Conservation (phyloP, 2,113 vertebrate species). For the Crotalus tigris region DNA sequence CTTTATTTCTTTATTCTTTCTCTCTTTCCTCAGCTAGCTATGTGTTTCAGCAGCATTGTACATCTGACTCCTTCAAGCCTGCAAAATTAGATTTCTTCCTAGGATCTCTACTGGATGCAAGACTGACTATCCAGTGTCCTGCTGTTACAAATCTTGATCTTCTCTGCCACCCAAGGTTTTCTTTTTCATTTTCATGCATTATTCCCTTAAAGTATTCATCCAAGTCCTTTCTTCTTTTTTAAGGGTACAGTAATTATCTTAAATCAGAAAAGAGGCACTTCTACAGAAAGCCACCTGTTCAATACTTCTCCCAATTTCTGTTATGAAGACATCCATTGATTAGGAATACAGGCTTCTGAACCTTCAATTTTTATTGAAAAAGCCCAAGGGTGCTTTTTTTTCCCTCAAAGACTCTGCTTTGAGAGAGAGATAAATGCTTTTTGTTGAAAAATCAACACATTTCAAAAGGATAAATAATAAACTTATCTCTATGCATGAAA, state of each 20-base stretch:
- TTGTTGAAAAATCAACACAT: not conserved
- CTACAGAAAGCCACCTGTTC: not conserved
- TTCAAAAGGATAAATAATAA: not conserved
- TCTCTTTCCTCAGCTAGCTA: not conserved
- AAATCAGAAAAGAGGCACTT: not conserved
- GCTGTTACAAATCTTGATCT: not conserved
- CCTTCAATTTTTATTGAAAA: not conserved
- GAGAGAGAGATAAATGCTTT: not conserved
- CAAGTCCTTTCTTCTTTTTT: not conserved
- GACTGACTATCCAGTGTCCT: not conserved
- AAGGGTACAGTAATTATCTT: not conserved
- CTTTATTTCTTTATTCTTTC: not conserved
- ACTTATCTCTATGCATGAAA: not conserved
- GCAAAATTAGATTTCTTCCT: conserved; percentile 2
- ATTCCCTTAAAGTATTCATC: not conserved
- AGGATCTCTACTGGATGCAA: not conserved
- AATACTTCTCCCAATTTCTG: not conserved
- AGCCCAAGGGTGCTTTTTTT: not conserved
- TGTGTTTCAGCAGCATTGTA: not conserved
- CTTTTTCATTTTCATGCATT: not conserved
- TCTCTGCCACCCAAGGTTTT: not conserved
- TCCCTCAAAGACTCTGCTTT: not conserved
- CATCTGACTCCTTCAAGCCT: not conserved
- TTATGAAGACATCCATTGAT: not conserved
- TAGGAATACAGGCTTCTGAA: not conserved